These are phyloP conservation scores for Ptiloglossa arizonensis DNA, from an alignment of 1,140 invertebrate species.

Conservation along the genomic window DNA sequence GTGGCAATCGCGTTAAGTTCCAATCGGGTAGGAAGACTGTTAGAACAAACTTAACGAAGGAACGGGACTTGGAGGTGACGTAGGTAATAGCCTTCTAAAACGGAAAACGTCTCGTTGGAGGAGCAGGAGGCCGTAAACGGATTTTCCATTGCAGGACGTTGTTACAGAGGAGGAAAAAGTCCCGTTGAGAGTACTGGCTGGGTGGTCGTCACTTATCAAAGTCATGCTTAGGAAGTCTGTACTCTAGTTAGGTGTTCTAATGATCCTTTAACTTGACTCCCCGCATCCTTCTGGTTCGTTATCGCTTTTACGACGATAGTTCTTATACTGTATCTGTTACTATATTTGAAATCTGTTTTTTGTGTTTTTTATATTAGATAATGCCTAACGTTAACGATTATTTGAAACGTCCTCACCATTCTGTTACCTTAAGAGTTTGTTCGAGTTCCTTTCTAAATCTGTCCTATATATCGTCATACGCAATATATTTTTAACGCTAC, in stretches of 20 bases:
- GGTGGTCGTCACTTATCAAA: slow-evolving; percentile 43
- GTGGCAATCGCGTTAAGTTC: background rate
- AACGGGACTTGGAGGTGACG: slow-evolving; percentile 31
- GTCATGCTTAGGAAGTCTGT: slow-evolving; percentile 35
- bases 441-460: no score
- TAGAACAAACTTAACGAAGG: slow-evolving; percentile 15
- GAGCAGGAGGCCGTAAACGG: slow-evolving; percentile 29
- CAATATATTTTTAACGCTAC: no score
- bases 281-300: background rate
- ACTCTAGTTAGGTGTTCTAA: slow-evolving; percentile 39
- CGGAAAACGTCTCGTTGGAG: slow-evolving; percentile 30
- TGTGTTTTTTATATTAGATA: background rate
- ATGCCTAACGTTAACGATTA: background rate
- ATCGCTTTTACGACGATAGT: background rate
- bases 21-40: background rate
- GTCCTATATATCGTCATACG: no score
- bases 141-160: slow-evolving; percentile 34
- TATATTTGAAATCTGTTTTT: background rate
- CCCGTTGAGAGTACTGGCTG: slow-evolving; percentile 38
- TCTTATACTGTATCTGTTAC: background rate
- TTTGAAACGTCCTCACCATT: no score
- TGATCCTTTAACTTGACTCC: slow-evolving; percentile 2
- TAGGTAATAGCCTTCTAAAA: slow-evolving; percentile 40
- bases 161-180: slow-evolving; percentile 36
- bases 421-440: no score